Base-by-base conservation (phyloP, 2,113 vertebrate genomes). In the Engystomops pustulosus region DNA sequence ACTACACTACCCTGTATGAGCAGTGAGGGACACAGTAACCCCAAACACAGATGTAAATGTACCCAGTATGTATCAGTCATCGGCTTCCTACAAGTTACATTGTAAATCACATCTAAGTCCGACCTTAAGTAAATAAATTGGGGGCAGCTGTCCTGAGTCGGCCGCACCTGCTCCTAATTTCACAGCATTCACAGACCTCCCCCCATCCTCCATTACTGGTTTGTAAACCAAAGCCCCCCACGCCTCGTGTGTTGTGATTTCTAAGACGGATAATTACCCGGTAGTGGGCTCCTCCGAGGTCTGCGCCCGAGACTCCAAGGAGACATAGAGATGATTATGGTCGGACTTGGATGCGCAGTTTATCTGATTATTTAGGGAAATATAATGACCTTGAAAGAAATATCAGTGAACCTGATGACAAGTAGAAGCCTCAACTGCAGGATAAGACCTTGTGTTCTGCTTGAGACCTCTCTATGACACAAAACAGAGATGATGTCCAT, bases 91-190 rank as follows among this genome's bases (percentile, higher is more conserved):
- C 38, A 81, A 10, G 17, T 58, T 34, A 60, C 80, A 60, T 44
- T 30, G 58, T 74, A 82, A 72, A 51, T 72, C 69, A 30, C 55
- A 4, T 45, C 51, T 60, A 60, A 72, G 23, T 80, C 79, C 62
- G 36, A 12, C 78, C 44, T 47, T 68, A 36, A 51, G 44, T 34
- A 80, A 80, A 80, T 32, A 80, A 17, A 20, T 55, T 38, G n/a
- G 36, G 49, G 30, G 51, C 23, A 60, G 68, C 80, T 82, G 80
- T 58, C 36, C 25, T 60, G 49, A 30, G 18, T 32, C 36, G 38
- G 11, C 44, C 25, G 25, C 80, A 82, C 80, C 80, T 82, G 80
- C n/a, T 60, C 60, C 51, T 34, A 60, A 82, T 72, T 74, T 60
- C 69, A 23, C 49, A 71, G 49, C 65, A 41, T 49, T 70, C 68